Percentiles rank a stretch among this genome's conserved stretches.
phyloP scores from a whole-genome alignment of 2,113 vertebrate genomes.

The Colaptes auratus region DNA sequence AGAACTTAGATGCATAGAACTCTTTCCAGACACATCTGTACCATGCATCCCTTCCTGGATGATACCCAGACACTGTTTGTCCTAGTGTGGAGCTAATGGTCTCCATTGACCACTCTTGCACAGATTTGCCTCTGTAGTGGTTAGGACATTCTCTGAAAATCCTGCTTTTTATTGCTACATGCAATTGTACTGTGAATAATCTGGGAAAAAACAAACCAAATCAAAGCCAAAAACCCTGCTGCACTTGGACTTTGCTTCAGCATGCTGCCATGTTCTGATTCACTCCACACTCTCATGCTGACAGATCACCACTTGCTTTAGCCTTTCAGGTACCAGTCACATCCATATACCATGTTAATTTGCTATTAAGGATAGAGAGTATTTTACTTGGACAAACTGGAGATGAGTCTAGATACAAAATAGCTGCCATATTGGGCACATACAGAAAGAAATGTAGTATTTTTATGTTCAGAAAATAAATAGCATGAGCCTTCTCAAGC shows the following conservation, averaged over 20 bases:
- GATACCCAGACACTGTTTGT: background rate
- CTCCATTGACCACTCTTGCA: background rate
- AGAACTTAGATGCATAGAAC: background rate
- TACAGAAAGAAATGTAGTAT: background rate
- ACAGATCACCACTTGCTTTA: background rate
- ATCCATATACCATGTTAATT: background rate
- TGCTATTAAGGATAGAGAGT: background rate
- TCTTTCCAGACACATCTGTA: accelerated
- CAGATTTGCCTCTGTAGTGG: background rate
- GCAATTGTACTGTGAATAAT: background rate
- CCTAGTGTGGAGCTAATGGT: background rate
- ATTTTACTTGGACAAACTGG: background rate
- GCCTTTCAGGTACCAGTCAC: background rate
- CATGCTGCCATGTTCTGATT: background rate
- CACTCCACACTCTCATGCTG: background rate
- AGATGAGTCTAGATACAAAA: background rate
- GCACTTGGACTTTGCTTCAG: background rate
- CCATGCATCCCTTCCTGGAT: accelerated
- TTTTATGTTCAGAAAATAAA: background rate
- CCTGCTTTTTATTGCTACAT: background rate
- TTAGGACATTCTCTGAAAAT: background rate
- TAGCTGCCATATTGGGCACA: background rate
- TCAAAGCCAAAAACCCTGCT: background rate
- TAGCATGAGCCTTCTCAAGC: background rate
- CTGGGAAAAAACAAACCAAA: background rate